phyloP scores from a whole-genome alignment of 2,888 invertebrate species.

The Platerodrilus igneus region DNA sequence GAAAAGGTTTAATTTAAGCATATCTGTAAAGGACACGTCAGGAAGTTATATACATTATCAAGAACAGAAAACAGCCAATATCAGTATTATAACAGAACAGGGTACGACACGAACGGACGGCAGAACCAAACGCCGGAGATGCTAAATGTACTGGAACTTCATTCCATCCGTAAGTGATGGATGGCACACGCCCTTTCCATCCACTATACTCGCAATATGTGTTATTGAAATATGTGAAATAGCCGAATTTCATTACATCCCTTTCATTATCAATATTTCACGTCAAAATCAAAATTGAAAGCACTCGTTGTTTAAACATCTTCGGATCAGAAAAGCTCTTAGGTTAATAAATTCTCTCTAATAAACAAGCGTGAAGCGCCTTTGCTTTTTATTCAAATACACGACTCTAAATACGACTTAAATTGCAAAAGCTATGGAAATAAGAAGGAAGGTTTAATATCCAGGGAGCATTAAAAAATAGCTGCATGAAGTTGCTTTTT shows the following conservation, averaged over 20 bases:
- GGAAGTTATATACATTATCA: slow-evolving; percentile 25
- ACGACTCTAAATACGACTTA: too few species aligned
- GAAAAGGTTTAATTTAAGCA: slow-evolving; percentile 23
- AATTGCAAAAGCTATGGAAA: too few species aligned
- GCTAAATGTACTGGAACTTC: slow-evolving; percentile 50
- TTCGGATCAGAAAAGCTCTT: too few species aligned
- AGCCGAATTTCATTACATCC: slow-evolving; percentile 18
- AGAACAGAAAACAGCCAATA: slow-evolving; percentile 22
- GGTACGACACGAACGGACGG: slow-evolving; percentile 33
- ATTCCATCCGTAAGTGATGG: slow-evolving; percentile 49
- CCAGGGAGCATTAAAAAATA: slow-evolving; percentile 21
- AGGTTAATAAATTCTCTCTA: too few species aligned
- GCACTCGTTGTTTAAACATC: slow-evolving; percentile 24
- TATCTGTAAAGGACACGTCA: slow-evolving; percentile 18
- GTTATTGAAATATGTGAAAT: slow-evolving; percentile 46
- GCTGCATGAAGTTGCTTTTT: slow-evolving; percentile 25
- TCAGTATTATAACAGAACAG: slow-evolving; percentile 30
- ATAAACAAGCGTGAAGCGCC: too few species aligned
- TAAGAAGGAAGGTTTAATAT: slow-evolving; percentile 22
- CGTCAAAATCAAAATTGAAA: slow-evolving; percentile 21
- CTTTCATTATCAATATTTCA: slow-evolving; percentile 12
- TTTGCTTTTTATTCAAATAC: too few species aligned
- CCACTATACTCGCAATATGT: slow-evolving; percentile 44
- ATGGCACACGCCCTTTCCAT: slow-evolving; percentile 48
- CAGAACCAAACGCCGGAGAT: slow-evolving; percentile 33